Base-by-base conservation (phyloP, 2,888 invertebrate genomes). In the Parasteatoda lunata region DNA sequence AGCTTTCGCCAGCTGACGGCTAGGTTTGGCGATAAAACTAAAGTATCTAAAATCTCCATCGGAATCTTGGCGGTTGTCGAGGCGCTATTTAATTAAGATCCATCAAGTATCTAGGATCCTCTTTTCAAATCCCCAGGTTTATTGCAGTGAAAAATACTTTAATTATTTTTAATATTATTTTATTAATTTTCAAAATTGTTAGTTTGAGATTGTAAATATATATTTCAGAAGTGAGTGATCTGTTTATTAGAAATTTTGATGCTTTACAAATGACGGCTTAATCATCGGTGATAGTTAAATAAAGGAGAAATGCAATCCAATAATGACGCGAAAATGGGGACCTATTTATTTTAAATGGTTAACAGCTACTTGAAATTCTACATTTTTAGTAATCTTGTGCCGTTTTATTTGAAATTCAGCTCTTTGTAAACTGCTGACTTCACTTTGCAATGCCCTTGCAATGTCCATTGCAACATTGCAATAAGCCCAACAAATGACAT, bases 31-130 rank as follows among this genome's bases (percentile, higher is more conserved):
- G 66, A 49, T 65, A 73, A 80, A 49, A 45, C 64, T 64, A 64
- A 48, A 71, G 82, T 48, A 81, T 13, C 80, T 30, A 45, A 68
- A 81, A 68, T 81, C 73, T 73, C 73, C 80, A 73, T 70, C 82
- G 45, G 76, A 81, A 30, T 59, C n/a, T 59, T 3, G 59, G 59
- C n/a, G 9, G 59, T 59, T 54, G 54, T 13, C 8, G 11, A 7
- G 59, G 9, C 3, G 59, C 8, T 59, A 59, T 59, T 59, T 59
- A 59, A 7, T 59, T 59, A 59, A 59, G 59, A 59, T 59, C 8
- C 59, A 59, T 59, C 59, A 59, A 59, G 4, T 59, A 59, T 59
- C 59, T 0, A 59, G 11, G n/a, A 59, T 4, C 4, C 8, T n/a
- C 8, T 59, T 59, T 8, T 13, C 59, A 59, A 4, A 13, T 59